These are phyloP conservation scores for Scaptomyza montana DNA, from an alignment of 1,140 invertebrate genomes.

Conservation along the genomic window DNA sequence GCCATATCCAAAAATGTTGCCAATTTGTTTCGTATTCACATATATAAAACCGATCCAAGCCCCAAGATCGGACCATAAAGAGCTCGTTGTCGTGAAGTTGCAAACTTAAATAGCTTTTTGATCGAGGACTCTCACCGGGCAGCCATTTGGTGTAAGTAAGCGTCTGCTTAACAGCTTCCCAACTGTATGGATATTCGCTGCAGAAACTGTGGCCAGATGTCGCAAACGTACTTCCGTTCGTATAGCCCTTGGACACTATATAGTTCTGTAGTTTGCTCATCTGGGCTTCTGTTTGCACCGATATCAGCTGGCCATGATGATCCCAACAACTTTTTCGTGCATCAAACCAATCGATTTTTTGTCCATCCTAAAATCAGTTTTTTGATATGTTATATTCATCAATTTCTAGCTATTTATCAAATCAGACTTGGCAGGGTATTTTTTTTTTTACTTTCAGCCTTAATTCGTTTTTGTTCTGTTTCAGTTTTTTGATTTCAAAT, in stretches of 20 bases:
- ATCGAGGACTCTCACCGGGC: neutral
- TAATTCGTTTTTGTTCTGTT: no score
- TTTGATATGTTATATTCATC: no score
- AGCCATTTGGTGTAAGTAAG: conserved; percentile 43
- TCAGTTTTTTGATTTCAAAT: no score
- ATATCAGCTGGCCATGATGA: conserved; percentile 22
- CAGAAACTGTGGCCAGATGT: conserved; percentile 51
- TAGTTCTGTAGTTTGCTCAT: conserved; percentile 27
- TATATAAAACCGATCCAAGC: conserved; percentile 47
- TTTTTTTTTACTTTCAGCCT: no score
- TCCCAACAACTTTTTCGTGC: conserved; percentile 35
- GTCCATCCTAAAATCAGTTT: no score
- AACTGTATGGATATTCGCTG: conserved; percentile 14
- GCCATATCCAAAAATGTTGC: neutral
- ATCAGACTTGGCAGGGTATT: no score
- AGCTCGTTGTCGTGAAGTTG: conserved; percentile 24
- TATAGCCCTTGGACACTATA: conserved; percentile 19
- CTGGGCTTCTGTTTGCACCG: conserved; percentile 17
- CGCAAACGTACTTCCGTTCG: conserved; percentile 49
- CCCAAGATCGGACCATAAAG: conserved; percentile 42
- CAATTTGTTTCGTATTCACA: conserved; percentile 27
- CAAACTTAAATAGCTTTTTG: conserved; percentile 32
- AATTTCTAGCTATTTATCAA: no score
- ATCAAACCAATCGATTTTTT: conserved; percentile 39
- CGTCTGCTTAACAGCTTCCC: conserved; percentile 8